Evolutionary conservation across 2,888 invertebrate genomes (phyloP), one percentile per base, ranked within the genome.

Genomic region (Drosophila monieri): DNA sequence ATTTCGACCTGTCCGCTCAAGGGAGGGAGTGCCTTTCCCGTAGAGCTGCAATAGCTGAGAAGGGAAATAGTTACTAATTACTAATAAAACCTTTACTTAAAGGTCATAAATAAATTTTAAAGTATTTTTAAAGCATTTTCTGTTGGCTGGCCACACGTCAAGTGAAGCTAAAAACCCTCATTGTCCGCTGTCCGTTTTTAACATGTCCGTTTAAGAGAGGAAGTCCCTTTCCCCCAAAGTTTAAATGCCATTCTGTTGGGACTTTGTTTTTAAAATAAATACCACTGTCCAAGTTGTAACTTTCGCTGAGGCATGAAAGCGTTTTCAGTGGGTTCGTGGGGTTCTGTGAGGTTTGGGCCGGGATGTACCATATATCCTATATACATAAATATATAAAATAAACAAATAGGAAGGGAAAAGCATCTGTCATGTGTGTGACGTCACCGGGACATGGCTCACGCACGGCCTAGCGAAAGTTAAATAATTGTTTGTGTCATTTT

Each of bases 401-500:
- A 23, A 59, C 35, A 44, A 41, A 56, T 30, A 35, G 32, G 25
- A n/a, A n/a, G 27, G 12, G 21, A 14, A 35, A 51, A 52, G 52
- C 71, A 78, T 77, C 75, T 79, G 79, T 74, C 83, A 74, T 62
- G 68, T 39, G 58, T 27, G 27, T 73, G 86, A 85, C 84, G 86
- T 86, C 81, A 86, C 74, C 69, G 41, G 23, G 27, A 27, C 27
- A 9, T 27, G 58, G 52, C 73, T 77, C 85, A 84, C 80, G 78
- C 85, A 81, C 76, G 60, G 78, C 71, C 79, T 74, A 85, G 79
- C 71, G 66, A 83, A 87, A 83, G 85, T 87, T 83, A 87, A 83
- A 83, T 83, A 83, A 83, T 87, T 87, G 83, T 83, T 83, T 83
- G 88, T 83, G 83, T 85, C 88, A 87, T 85, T 74, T 85, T 83